phyloP scores from a whole-genome alignment of 1,140 invertebrate species.

The Steinernema feltiae region DNA sequence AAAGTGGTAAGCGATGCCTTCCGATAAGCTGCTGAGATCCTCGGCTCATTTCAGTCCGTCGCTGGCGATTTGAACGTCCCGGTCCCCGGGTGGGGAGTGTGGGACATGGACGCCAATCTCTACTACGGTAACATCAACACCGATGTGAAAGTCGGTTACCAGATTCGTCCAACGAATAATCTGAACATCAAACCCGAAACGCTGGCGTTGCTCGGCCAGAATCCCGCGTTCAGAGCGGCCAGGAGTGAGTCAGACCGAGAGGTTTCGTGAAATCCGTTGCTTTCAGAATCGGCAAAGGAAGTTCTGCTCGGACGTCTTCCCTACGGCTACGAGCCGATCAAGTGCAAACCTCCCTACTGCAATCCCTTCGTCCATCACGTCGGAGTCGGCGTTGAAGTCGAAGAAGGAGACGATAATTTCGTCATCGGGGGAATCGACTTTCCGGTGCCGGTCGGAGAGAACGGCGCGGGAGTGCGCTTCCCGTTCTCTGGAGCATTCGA shows the following conservation, averaged over 20 bases:
- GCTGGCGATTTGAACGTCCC: constrained; percentile 41
- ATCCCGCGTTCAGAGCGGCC: constrained; percentile 43
- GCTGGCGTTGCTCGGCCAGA: constrained; percentile 35
- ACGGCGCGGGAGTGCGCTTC: constrained; percentile 38
- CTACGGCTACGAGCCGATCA: constrained; percentile 45
- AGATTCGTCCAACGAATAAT: constrained; percentile 37
- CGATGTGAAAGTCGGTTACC: constrained; percentile 39
- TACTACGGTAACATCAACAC: constrained; percentile 38
- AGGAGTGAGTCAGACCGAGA: constrained; percentile 25
- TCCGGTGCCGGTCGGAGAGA: constrained; percentile 34
- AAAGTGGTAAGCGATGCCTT: constrained; percentile 31
- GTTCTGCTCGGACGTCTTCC: constrained; percentile 39
- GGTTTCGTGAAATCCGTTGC: not conserved
- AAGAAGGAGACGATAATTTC: constrained; percentile 40
- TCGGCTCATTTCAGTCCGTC: constrained; percentile 21
- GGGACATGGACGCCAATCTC: constrained; percentile 40
- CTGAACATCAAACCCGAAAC: constrained; percentile 44
- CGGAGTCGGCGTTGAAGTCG: constrained; percentile 41
- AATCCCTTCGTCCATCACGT: constrained; percentile 43
- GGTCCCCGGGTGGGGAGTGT: constrained; percentile 40
- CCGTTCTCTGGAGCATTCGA: constrained; percentile 39
- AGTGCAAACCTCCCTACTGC: constrained; percentile 45
- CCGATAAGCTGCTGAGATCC: not conserved
- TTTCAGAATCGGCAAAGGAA: constrained; percentile 41
- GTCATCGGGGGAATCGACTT: constrained; percentile 42